Evolutionary conservation across 1,140 invertebrate genomes (phyloP).

Genomic region (Formica exsecta): DNA sequence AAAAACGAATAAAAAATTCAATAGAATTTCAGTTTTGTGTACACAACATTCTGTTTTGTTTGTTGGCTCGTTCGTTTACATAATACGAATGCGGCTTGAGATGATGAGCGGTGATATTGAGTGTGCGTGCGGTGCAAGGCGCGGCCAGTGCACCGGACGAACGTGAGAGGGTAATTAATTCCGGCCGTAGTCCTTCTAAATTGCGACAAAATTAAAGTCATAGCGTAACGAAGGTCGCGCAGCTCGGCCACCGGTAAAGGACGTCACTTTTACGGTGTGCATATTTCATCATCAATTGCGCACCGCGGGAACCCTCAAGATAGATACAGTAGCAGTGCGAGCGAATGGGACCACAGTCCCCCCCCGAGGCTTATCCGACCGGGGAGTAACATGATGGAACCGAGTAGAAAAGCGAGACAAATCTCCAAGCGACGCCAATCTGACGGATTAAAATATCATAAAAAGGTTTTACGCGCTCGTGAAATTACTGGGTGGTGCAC

Average conservation of each 20-base stretch:
- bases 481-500: conserved; percentile 65
- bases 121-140: background rate
- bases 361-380: background rate
- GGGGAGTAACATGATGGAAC: background rate
- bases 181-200: conserved; percentile 31
- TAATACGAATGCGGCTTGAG: background rate
- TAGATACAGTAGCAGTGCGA: background rate
- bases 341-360: background rate
- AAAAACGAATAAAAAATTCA: background rate
- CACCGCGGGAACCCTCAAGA: conserved; percentile 5
- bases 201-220: conserved; percentile 53
- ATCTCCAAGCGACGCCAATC: conserved; percentile 48
- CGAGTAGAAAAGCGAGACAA: background rate
- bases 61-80: background rate
- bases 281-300: conserved; percentile 78
- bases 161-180: conserved; percentile 55
- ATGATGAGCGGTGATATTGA: background rate
- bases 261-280: conserved; percentile 70
- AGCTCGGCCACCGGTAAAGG: conserved; percentile 24
- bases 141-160: background rate
- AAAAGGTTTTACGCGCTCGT: conserved; percentile 70
- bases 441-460: conserved; percentile 78
- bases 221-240: background rate
- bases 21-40: background rate
- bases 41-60: background rate